These are phyloP conservation scores for Meiosimyza decipiens DNA, from an alignment of 2,888 invertebrate species.

Conservation along the genomic window DNA sequence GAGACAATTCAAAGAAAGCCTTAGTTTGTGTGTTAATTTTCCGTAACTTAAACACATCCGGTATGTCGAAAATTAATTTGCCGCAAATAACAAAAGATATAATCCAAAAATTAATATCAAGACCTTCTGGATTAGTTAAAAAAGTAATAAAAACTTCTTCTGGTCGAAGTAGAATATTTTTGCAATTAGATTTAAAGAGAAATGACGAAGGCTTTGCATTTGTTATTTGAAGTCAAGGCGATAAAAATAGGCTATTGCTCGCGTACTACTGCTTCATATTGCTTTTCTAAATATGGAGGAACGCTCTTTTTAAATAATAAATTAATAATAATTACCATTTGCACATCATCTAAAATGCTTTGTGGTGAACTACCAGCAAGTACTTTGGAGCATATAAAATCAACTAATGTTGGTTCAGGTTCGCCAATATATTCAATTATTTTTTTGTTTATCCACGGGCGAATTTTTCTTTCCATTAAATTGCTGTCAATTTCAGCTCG, in stretches of 20 bases:
- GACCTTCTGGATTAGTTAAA: too few relatives aligned
- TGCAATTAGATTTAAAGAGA: not conserved
- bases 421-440: conserved; percentile 99
- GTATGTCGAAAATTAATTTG: too few relatives aligned
- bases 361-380: conserved; percentile 92
- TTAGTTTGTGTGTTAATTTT: too few relatives aligned
- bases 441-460: conserved; percentile 99
- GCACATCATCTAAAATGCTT: conserved; percentile 96
- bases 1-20: too few relatives aligned
- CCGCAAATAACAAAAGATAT: too few relatives aligned
- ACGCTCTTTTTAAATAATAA: not conserved
- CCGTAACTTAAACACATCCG: too few relatives aligned
- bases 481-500: conserved; percentile 83
- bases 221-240: not conserved
- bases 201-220: not conserved
- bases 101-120: too few relatives aligned
- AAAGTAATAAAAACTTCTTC: too few relatives aligned
- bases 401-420: conserved; percentile 97
- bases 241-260: not conserved
- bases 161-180: too few relatives aligned
- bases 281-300: not conserved
- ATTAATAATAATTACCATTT: conserved; percentile 80
- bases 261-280: not conserved
- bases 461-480: conserved; percentile 94
- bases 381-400: conserved; percentile 99